Conservation (phyloP, 2,888 invertebrate species). For the Sylvicola cinctus region DNA sequence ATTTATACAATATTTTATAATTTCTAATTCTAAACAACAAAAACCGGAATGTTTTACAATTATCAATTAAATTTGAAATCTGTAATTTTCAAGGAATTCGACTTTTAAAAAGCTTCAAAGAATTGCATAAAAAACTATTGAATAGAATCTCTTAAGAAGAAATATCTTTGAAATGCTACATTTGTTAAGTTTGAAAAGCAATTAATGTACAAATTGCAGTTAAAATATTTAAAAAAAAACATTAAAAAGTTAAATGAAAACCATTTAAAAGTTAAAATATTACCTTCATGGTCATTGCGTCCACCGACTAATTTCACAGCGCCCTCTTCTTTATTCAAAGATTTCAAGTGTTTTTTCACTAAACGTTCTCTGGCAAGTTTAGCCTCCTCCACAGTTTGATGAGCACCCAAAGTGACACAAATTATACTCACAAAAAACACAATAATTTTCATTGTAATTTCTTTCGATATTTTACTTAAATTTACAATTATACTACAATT, state of each 20-base stretch:
- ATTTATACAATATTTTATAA: too few relatives aligned
- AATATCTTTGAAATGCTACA: too few relatives aligned
- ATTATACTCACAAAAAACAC: not conserved
- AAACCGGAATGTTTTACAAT: too few relatives aligned
- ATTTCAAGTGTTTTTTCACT: conserved; percentile 46
- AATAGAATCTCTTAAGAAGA: too few relatives aligned
- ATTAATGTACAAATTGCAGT: not conserved
- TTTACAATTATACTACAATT: not conserved
- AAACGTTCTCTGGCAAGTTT: conserved; percentile 30
- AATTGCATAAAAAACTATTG: too few relatives aligned
- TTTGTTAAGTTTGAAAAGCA: too few relatives aligned
- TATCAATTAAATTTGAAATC: too few relatives aligned
- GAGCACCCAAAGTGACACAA: not conserved
- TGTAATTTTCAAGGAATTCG: too few relatives aligned
- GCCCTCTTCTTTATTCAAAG: conserved; percentile 50
- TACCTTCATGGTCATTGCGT: conserved; percentile 50
- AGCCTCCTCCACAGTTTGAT: conserved; percentile 18
- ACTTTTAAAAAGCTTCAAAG: too few relatives aligned
- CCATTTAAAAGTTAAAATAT: conserved; percentile 9
- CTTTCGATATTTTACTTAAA: not conserved
- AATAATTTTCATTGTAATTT: not conserved
- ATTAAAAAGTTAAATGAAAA: not conserved
- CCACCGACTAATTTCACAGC: conserved; percentile 52
- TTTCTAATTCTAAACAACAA: too few relatives aligned
- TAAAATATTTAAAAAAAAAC: not conserved